These are phyloP conservation scores for Phortica magna DNA, from an alignment of 2,888 invertebrate species.

Conservation along the genomic window DNA sequence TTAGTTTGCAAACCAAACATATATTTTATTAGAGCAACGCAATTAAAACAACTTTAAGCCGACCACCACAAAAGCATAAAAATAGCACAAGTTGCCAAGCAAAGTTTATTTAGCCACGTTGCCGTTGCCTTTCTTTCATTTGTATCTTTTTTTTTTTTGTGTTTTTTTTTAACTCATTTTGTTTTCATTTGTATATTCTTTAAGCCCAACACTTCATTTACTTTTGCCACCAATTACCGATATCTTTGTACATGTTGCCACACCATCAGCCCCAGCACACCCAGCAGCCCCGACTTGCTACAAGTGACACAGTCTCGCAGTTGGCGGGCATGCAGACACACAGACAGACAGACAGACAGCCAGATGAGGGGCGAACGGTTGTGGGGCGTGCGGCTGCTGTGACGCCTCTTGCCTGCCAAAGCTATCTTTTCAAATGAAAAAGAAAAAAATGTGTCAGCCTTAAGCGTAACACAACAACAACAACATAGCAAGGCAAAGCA, in stretches of 20 bases:
- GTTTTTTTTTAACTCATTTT: too few relatives aligned
- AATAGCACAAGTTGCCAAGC: not conserved
- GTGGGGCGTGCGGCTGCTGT: not conserved
- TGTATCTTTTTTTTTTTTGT: too few relatives aligned
- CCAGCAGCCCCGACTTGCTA: too few relatives aligned
- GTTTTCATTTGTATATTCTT: not conserved
- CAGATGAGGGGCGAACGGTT: too few relatives aligned
- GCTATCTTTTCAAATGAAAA: not conserved
- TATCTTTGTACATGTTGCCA: not conserved
- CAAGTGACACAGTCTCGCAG: not conserved
- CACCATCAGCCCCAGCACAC: not conserved
- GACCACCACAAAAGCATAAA: constrained; percentile 6
- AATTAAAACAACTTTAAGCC: not conserved
- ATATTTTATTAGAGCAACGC: not conserved
- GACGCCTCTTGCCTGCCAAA: not conserved
- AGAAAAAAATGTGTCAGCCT: constrained; percentile 28
- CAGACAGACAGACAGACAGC: not conserved
- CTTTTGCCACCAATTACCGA: constrained; percentile 27
- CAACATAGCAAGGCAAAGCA: not conserved
- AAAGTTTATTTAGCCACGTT: constrained; percentile 7
- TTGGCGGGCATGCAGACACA: too few relatives aligned
- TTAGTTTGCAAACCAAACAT: too few relatives aligned
- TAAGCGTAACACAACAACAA: not conserved
- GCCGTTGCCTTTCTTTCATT: not conserved
- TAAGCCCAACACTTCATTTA: constrained; percentile 12